Evolutionary conservation across 1,140 invertebrate species (phyloP).

Genomic region (Euura saliciscinereae): DNA sequence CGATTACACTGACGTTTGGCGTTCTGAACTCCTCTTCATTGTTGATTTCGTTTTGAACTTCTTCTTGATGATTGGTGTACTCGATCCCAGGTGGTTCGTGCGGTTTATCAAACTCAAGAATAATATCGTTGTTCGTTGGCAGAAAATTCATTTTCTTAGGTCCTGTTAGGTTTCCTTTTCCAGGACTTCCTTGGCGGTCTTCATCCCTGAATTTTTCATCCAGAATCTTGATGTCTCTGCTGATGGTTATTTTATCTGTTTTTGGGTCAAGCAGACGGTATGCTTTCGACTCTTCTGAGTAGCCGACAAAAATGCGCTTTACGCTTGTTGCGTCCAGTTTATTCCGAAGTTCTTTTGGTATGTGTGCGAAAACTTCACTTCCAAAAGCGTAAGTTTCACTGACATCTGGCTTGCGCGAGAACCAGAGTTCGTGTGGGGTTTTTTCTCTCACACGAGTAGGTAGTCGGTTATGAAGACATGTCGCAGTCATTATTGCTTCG

Average conservation of each 20-base stretch:
- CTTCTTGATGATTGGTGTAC: too few species aligned
- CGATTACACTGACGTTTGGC: too few species aligned
- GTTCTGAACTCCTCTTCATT: too few species aligned
- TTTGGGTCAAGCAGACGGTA: conserved; percentile 30
- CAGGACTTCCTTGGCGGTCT: too few species aligned
- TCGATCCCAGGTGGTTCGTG: too few species aligned
- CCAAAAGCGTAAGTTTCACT: conserved; percentile 18
- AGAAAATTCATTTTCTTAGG: too few species aligned
- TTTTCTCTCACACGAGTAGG: not conserved
- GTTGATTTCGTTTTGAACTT: too few species aligned
- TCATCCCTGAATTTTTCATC: conserved; percentile 15
- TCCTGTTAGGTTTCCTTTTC: too few species aligned
- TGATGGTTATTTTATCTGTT: conserved; percentile 34
- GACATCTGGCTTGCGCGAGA: conserved; percentile 17
- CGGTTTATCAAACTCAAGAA: too few species aligned
- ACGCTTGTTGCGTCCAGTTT: conserved; percentile 29
- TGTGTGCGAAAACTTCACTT: conserved; percentile 16
- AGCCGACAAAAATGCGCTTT: conserved; percentile 26
- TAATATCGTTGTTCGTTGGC: too few species aligned
- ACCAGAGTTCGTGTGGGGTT: conserved; percentile 30
- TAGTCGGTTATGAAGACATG: conserved; percentile 43
- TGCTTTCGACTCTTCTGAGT: conserved; percentile 21
- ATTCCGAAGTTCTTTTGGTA: conserved; percentile 31
- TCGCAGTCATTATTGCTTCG: conserved; percentile 46
- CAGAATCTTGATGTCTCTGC: conserved; percentile 40